These are phyloP conservation scores for Clarias gariepinus DNA, from an alignment of 2,113 vertebrate species.

Conservation along the genomic window DNA sequence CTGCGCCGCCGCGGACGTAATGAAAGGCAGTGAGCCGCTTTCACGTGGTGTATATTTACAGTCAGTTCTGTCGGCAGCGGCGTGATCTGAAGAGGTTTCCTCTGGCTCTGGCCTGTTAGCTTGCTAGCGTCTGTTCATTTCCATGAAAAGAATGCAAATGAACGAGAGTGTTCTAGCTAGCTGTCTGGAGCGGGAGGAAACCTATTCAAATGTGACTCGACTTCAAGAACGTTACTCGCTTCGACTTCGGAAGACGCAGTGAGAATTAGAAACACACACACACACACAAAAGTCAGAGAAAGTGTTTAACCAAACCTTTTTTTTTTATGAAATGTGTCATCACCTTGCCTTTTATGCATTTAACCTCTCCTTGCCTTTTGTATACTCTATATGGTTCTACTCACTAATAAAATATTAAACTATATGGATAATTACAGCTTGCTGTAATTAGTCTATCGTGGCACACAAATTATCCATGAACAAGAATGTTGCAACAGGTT, in stretches of 20 bases:
- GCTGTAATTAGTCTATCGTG: not conserved
- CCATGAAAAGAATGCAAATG: not conserved
- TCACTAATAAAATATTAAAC: not conserved
- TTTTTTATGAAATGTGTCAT: not conserved
- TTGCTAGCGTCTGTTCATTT: not conserved
- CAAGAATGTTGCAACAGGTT: conserved; percentile 17
- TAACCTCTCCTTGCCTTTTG: not conserved
- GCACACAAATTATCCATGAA: not conserved
- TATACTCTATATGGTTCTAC: not conserved
- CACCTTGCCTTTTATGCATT: not conserved
- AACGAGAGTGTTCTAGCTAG: not conserved
- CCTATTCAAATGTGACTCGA: not conserved
- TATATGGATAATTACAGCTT: not conserved
- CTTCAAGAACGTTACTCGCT: not conserved
- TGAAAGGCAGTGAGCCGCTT: not conserved
- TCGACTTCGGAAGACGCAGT: not conserved
- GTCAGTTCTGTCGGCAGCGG: not conserved
- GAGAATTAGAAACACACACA: not conserved
- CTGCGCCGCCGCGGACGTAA: not conserved
- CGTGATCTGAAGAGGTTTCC: not conserved
- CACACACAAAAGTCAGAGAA: not conserved
- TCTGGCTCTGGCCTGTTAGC: not conserved
- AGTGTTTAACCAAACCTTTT: not conserved
- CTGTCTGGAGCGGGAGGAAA: not conserved
- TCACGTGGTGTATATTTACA: not conserved